Evolutionary conservation across 2,113 vertebrate genomes (phyloP), one percentile per base, ranked within the genome.

Genomic region (Murina feae): DNA sequence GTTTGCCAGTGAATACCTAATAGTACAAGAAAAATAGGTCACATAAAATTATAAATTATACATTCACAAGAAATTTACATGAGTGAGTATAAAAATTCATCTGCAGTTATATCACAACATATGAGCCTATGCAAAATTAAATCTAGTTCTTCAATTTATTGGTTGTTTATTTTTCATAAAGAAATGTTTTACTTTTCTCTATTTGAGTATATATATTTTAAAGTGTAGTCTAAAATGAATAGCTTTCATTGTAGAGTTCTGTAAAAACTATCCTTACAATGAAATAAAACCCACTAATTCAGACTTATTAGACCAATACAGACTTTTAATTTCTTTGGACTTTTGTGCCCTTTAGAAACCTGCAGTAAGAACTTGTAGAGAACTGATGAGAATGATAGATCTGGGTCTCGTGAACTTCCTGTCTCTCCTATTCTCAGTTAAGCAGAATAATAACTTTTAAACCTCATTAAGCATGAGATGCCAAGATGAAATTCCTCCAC

Each of bases 391-490:
- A 84, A 82, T 74, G 89, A 5, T 9, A 86, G 39, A 74, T 75
- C 20, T 58, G 20, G 44, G 20, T 5, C 16, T 86, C 16, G 2
- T 74, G 42, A 91, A 55, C 18, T 91, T 44, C 11, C 25, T 89
- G 11, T 47, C 76, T 91, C 74, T 87, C 89, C 76, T 63, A 20
- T 66, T 95, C 85, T 79, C 78, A 72, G 35, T 82, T 79, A 93
- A 86, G 17, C 17, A 87, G 30, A 90, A 81, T 51, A 90, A 86
- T 39, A 60, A 86, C 63, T 76, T 86, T 81, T 95, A 17, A 90
- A 90, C 12, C 9, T 71, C 13, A 51, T 60, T 71, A 88, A 89
- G 35, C 47, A 75, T 25, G 10, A n/a, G 28, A 55, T 71, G 32
- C 5, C 12, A 74, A 58, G 71, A 87, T 76, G 23, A 86, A 90